Percentiles rank a stretch among this genome's conserved stretches.
phyloP scores from a whole-genome alignment of 2,888 invertebrate genomes.

The Sepioteuthis lessoniana region DNA sequence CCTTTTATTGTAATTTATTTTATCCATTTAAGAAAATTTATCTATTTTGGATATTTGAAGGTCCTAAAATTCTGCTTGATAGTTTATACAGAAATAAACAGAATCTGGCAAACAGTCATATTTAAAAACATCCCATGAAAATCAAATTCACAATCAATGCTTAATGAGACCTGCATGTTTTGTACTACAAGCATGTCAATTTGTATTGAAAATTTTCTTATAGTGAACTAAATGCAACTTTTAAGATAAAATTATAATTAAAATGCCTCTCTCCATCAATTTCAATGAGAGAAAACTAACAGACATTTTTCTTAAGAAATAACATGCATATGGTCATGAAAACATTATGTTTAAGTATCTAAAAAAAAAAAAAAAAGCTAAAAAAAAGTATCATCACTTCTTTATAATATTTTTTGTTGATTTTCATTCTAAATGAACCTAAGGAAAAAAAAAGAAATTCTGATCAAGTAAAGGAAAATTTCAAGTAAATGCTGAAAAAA shows the following conservation, averaged over 20 bases:
- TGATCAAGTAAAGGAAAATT: neutral
- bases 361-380: neutral
- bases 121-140: neutral
- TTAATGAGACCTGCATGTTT: slow-evolving; percentile 33
- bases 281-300: neutral
- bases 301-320: neutral
- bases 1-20: too few relatives aligned
- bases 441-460: neutral
- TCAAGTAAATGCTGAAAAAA: neutral
- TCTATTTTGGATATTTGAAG: neutral
- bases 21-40: too few relatives aligned
- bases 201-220: neutral
- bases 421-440: neutral
- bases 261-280: neutral
- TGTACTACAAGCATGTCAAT: neutral
- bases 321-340: neutral
- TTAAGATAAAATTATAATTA: neutral
- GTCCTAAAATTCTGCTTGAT: neutral
- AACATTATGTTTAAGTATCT: neutral
- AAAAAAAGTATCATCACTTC: neutral
- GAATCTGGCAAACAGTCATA: neutral
- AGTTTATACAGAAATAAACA: neutral
- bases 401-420: neutral
- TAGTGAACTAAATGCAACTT: neutral
- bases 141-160: neutral